These are phyloP conservation scores for Synanthedon myopaeformis DNA, from an alignment of 2,888 invertebrate genomes.

Conservation along the genomic window DNA sequence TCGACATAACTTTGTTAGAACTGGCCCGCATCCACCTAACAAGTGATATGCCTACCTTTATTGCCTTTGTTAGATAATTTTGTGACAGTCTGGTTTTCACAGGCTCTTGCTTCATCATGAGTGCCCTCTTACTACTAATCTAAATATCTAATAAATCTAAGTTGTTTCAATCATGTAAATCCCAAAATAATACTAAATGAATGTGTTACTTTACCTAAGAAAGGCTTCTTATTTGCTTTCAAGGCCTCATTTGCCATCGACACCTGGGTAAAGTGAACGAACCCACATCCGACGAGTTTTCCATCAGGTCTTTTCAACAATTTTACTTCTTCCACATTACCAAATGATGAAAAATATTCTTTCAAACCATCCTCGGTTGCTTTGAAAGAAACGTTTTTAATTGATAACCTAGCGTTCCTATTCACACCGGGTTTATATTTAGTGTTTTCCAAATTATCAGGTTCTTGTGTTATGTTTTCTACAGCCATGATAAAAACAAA, in stretches of 20 bases:
- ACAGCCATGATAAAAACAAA: constrained; percentile 19
- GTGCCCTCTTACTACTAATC: too few relatives aligned
- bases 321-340: constrained; percentile 80
- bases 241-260: constrained; percentile 86
- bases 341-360: constrained; percentile 79
- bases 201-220: constrained; percentile 50
- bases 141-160: too few relatives aligned
- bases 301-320: constrained; percentile 81
- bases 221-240: constrained; percentile 74
- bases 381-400: constrained; percentile 79
- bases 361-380: constrained; percentile 77
- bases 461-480: constrained; percentile 18
- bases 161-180: too few relatives aligned
- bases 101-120: too few relatives aligned
- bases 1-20: too few relatives aligned
- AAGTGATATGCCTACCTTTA: too few relatives aligned
- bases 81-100: too few relatives aligned
- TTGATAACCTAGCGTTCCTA: constrained; percentile 71
- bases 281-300: constrained; percentile 87
- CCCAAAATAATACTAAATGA: too few relatives aligned
- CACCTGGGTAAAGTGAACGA: constrained; percentile 83
- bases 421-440: constrained; percentile 39
- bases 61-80: too few relatives aligned
- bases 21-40: too few relatives aligned
- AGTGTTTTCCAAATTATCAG: constrained; percentile 7